phyloP scores from a whole-genome alignment of 2,797 vertebrate species.

The Potorous gilbertii region DNA sequence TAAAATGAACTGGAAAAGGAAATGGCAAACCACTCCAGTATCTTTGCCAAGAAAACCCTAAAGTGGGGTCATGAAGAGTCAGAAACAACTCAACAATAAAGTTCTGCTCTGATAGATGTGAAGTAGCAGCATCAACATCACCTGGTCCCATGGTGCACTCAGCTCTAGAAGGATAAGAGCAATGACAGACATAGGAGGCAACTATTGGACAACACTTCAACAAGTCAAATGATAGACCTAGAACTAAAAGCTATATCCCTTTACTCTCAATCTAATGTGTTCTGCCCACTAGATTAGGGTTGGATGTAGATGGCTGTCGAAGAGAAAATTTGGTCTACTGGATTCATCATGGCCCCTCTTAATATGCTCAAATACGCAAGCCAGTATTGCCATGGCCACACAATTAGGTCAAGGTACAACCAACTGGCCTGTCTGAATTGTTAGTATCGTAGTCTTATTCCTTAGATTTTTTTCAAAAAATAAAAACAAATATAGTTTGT shows the following conservation, averaged over 20 bases:
- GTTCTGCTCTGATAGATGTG: background rate
- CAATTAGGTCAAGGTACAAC: background rate
- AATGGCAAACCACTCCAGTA: too few species aligned
- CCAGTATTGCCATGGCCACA: too few species aligned
- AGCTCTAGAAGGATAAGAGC: background rate
- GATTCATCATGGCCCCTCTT: background rate
- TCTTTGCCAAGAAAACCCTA: too few species aligned
- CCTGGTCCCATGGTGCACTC: too few species aligned
- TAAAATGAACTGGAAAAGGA: too few species aligned
- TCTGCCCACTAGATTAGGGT: background rate
- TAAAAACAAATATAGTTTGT: background rate
- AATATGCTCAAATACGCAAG: background rate
- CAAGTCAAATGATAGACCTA: background rate
- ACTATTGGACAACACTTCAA: background rate
- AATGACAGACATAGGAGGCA: background rate
- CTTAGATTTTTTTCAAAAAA: background rate
- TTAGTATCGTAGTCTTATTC: background rate
- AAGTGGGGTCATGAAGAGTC: too few species aligned
- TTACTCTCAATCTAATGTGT: background rate
- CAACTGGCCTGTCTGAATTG: background rate
- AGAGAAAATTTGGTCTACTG: background rate
- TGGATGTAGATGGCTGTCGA: background rate
- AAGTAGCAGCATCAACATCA: background rate
- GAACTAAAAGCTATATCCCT: background rate
- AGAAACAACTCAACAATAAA: background rate